Conservation (phyloP, 2,888 invertebrate species). For the Eilema sororculum region DNA sequence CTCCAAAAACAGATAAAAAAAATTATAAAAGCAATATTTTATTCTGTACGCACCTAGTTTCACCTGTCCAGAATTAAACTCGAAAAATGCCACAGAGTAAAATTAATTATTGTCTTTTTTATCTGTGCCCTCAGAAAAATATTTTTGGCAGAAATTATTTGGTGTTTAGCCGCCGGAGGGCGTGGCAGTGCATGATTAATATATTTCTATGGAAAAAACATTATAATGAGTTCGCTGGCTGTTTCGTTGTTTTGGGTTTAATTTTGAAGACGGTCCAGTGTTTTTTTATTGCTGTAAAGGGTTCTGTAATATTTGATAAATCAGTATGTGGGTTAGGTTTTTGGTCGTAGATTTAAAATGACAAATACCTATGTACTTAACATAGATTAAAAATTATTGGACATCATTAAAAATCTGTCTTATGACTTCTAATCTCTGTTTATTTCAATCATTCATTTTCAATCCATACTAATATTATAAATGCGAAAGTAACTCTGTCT, state of each 20-base stretch:
- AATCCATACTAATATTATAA: too few relatives aligned
- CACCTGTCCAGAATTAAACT: constrained; percentile 72
- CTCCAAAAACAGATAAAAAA: constrained; percentile 56
- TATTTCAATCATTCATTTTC: too few relatives aligned
- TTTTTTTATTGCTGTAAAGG: constrained; percentile 45
- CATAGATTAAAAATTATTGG: not conserved
- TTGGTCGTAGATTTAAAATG: not conserved
- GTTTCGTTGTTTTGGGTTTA: constrained; percentile 56
- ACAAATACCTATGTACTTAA: not conserved
- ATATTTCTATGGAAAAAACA: constrained; percentile 81
- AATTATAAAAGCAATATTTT: constrained; percentile 65
- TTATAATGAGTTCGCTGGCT: constrained; percentile 75
- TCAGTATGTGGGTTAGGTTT: constrained; percentile 2
- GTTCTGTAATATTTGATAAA: constrained; percentile 31
- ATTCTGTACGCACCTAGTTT: constrained; percentile 64
- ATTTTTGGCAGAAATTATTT: constrained; percentile 84
- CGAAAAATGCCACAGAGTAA: constrained; percentile 76
- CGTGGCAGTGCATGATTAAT: constrained; percentile 81
- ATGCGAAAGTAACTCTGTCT: too few relatives aligned
- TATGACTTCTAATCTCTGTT: not conserved
- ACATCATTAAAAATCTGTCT: not conserved
- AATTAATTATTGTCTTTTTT: constrained; percentile 83
- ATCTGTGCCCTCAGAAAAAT: constrained; percentile 69
- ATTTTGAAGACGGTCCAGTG: constrained; percentile 46
- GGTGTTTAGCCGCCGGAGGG: constrained; percentile 84